phyloP scores from a whole-genome alignment of 2,797 vertebrate species.

The Takifugu ocellatus region DNA sequence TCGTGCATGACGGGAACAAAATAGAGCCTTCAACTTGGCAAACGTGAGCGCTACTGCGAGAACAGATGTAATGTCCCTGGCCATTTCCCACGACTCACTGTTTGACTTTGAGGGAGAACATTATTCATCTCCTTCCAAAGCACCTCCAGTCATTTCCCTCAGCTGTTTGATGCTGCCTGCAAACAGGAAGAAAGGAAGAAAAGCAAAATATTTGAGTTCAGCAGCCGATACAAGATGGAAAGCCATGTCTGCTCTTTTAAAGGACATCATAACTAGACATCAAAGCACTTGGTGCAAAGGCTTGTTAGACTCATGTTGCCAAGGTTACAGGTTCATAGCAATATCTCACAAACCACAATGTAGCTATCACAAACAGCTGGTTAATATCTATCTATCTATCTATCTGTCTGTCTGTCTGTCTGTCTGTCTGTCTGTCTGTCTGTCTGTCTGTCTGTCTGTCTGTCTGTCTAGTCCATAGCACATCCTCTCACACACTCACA shows the following conservation, averaged over 20 bases:
- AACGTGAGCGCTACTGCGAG: slow-evolving; percentile 18
- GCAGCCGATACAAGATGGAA: slow-evolving; percentile 21
- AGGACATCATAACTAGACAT: slow-evolving; percentile 13
- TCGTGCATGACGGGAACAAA: slow-evolving; percentile 7
- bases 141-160: background rate
- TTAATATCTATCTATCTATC: slow-evolving; percentile 4
- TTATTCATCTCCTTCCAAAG: slow-evolving; percentile 31
- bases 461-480: too few species aligned
- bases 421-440: too few species aligned
- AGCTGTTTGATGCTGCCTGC: slow-evolving; percentile 6
- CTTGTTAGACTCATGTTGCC: slow-evolving; percentile 21
- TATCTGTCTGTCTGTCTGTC: too few species aligned
- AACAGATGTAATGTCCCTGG: slow-evolving; percentile 5
- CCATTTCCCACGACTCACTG: slow-evolving; percentile 44
- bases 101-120: slow-evolving; percentile 21
- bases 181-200: slow-evolving; percentile 24
- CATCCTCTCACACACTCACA: too few species aligned
- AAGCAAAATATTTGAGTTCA: slow-evolving; percentile 22
- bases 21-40: slow-evolving; percentile 17
- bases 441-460: too few species aligned
- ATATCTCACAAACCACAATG: slow-evolving; percentile 26
- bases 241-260: slow-evolving; percentile 20
- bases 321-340: slow-evolving; percentile 34
- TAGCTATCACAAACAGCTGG: slow-evolving; percentile 24
- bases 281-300: slow-evolving; percentile 12